Conservation (phyloP, 2,888 invertebrate genomes). For the Cylindroiulus punctatus region DNA sequence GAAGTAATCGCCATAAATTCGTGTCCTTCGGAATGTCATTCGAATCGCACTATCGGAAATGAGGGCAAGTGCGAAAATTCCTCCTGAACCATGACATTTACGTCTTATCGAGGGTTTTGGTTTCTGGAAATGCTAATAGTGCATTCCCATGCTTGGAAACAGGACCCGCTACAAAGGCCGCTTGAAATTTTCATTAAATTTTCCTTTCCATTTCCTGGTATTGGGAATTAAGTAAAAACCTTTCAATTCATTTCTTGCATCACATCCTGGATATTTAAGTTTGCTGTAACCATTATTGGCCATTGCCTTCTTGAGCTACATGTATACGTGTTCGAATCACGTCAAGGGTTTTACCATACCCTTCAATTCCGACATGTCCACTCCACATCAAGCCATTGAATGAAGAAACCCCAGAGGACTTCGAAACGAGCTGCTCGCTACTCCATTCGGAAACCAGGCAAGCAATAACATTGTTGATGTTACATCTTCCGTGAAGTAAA, state of each 20-base stretch:
- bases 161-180: too few species aligned
- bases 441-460: constrained; percentile 8
- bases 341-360: background rate
- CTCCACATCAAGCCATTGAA: constrained; percentile 28
- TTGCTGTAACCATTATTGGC: background rate
- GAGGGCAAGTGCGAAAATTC: background rate
- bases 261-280: background rate
- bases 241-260: background rate
- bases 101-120: background rate
- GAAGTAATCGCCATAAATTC: background rate
- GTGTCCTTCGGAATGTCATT: background rate
- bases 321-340: background rate
- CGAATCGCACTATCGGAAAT: background rate
- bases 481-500: constrained; percentile 38
- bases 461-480: constrained; percentile 42
- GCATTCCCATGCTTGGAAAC: background rate
- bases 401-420: background rate
- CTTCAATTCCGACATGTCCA: constrained; percentile 23
- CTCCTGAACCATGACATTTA: background rate
- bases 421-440: constrained; percentile 33
- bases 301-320: background rate
- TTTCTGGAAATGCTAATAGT: background rate
- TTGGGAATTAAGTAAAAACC: background rate
- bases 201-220: too few species aligned
- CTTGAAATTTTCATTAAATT: too few species aligned